Evolutionary conservation across 2,113 vertebrate species (phyloP).

Genomic region (Beaufortia kweichowensis): DNA sequence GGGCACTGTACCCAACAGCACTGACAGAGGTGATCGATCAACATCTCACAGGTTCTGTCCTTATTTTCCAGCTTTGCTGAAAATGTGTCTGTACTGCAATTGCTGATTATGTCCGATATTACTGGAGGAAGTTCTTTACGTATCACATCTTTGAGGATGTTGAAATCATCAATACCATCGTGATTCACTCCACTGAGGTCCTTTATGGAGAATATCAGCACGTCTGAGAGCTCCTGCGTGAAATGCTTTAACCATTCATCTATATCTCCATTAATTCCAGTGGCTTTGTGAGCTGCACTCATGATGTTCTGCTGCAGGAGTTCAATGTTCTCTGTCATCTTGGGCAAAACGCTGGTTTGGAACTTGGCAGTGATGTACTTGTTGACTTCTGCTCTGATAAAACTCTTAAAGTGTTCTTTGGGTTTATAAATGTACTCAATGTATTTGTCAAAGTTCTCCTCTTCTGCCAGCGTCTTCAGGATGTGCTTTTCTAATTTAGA

Average conservation of each 20-base stretch:
- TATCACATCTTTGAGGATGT: constrained; percentile 1
- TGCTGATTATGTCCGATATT: neutral
- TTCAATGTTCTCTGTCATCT: neutral
- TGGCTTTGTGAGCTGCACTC: constrained; percentile 57
- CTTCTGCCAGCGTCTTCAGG: constrained; percentile 68
- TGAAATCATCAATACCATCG: neutral
- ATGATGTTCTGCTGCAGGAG: neutral
- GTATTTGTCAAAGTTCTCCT: constrained; percentile 70
- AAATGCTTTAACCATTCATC: constrained; percentile 36
- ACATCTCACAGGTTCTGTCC: constrained; percentile 36
- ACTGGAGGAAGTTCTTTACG: neutral
- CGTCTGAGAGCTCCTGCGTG: neutral
- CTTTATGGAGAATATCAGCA: constrained; percentile 20
- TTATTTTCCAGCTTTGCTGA: constrained; percentile 2
- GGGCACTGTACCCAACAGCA: neutral
- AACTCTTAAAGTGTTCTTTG: constrained; percentile 45
- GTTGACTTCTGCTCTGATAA: constrained; percentile 55
- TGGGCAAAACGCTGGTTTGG: neutral
- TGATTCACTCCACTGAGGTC: neutral
- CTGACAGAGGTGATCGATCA: constrained; percentile 20
- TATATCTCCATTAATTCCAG: neutral
- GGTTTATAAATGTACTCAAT: constrained; percentile 54
- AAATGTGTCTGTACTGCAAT: neutral
- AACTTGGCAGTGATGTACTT: constrained; percentile 53
- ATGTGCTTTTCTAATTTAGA: constrained; percentile 58